These are phyloP conservation scores for Tiaroga cobitis DNA, from an alignment of 2,797 vertebrate species.

Conservation along the genomic window DNA sequence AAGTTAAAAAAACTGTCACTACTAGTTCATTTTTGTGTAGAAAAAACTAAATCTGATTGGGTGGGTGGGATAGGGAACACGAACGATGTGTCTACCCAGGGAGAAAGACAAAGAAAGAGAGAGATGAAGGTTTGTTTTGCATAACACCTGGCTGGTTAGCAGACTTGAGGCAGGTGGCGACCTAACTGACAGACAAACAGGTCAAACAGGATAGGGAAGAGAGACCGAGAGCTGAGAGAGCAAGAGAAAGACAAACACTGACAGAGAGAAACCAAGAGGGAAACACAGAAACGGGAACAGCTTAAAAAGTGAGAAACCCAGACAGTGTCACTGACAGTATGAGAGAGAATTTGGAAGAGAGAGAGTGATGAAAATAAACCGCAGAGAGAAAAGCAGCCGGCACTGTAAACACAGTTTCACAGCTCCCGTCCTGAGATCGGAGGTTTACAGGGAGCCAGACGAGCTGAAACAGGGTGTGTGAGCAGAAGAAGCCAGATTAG, in stretches of 20 bases:
- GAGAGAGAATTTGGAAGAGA: background rate
- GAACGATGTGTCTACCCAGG: background rate
- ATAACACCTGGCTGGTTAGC: conserved; percentile 40
- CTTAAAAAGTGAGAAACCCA: conserved; percentile 10
- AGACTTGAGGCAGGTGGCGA: conserved; percentile 43
- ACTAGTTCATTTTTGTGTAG: no score
- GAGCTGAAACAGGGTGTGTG: background rate
- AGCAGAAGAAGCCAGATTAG: background rate
- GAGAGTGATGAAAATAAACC: conserved; percentile 8
- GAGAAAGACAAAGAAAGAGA: conserved; percentile 8
- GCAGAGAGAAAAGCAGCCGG: background rate
- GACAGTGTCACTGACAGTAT: background rate
- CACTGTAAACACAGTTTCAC: conserved; percentile 15
- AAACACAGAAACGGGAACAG: conserved; percentile 37
- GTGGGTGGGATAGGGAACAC: background rate
- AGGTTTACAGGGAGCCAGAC: background rate
- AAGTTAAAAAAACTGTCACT: background rate
- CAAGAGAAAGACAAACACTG: background rate
- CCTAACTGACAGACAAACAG: conserved; percentile 49
- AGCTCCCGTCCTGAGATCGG: background rate
- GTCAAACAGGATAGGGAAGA: conserved; percentile 40
- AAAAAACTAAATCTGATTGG: background rate
- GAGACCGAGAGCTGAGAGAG: background rate
- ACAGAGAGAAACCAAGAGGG: conserved; percentile 11
- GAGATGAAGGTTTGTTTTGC: conserved; percentile 38